Conservation (phyloP, 2,888 invertebrate genomes). For the Tetrapedia diversipes region DNA sequence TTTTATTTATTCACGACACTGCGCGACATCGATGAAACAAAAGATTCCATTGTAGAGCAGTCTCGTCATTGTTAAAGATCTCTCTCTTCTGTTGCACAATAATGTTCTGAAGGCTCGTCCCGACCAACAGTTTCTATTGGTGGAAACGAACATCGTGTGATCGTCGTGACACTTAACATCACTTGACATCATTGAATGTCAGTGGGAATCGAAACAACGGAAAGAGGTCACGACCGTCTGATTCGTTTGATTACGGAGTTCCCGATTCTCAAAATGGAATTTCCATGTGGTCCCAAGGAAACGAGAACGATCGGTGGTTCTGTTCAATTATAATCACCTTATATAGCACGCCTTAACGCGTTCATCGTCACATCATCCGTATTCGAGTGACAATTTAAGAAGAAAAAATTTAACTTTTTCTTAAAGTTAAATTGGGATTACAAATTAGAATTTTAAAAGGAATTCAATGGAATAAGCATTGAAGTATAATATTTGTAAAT, state of each 20-base stretch:
- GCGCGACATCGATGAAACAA: not conserved
- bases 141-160: slow-evolving; percentile 59
- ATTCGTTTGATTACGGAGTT: slow-evolving; percentile 41
- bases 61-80: not conserved
- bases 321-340: no score
- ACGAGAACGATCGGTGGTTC: not conserved
- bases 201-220: slow-evolving; percentile 59
- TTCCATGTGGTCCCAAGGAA: not conserved
- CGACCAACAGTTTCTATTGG: slow-evolving; percentile 55
- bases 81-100: slow-evolving; percentile 17
- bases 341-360: no score
- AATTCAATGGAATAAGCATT: no score
- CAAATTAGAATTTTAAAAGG: no score
- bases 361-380: no score
- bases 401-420: no score
- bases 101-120: slow-evolving; percentile 59
- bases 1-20: no score
- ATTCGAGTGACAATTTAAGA: no score
- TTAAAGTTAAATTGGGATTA: no score
- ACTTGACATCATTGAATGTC: slow-evolving; percentile 63
- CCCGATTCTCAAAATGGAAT: slow-evolving; percentile 14
- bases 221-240: slow-evolving; percentile 54
- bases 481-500: no score
- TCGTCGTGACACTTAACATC: slow-evolving; percentile 66
- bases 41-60: not conserved